Evolutionary conservation across 2,797 vertebrate genomes (phyloP), one percentile per base, ranked within the genome.

Genomic region (Alca torda): DNA sequence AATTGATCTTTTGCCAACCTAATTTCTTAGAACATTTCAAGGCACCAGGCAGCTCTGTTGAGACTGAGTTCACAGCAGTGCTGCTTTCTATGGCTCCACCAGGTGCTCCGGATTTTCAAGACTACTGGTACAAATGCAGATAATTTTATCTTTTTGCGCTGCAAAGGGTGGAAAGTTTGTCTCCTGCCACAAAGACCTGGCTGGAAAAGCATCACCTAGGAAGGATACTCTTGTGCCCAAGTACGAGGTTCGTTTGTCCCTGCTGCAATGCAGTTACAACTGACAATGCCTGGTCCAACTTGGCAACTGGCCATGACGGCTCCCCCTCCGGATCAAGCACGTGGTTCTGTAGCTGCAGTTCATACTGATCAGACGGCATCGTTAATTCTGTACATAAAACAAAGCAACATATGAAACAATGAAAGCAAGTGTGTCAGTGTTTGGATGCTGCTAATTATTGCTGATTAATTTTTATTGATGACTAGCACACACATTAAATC

Each of bases 291-390:
- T 98, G 98, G 93, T 99, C 98, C 97, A 99, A 90, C 74, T 80
- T 79, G 31, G 99, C 99, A 70, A 99, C 98, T 0, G 98, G 96
- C 75, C 86, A 45, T 1, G 97, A 79, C 0, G 89, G 56, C 89
- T 98, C 97, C 95, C 98, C 99, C 57, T 98, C 92, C 0, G 97
- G 94, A 54, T 94, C 93, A 0, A 97, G 93, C 39, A 98, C 46
- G 60, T 97, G 97, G 97, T 99, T 99, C 96, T 99, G 98, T 50
- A 99, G 99, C 96, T 99, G 98, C 67, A 99, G 98, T 73, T 99
- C 98, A 4, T 99, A 99, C 96, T 99, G 99, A 59, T 99, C 99
- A 13, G 99, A 99, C 0, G 99, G 99, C 99, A 99, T 99, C 2
- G 91, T 87, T 67, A 99, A 97, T 77, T 99, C 99, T 99, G 98